Percentiles rank a stretch among this genome's conserved stretches.
These are phyloP conservation scores for Cotesia congregata DNA, from an alignment of 2,888 invertebrate genomes.

Conservation along the genomic window DNA sequence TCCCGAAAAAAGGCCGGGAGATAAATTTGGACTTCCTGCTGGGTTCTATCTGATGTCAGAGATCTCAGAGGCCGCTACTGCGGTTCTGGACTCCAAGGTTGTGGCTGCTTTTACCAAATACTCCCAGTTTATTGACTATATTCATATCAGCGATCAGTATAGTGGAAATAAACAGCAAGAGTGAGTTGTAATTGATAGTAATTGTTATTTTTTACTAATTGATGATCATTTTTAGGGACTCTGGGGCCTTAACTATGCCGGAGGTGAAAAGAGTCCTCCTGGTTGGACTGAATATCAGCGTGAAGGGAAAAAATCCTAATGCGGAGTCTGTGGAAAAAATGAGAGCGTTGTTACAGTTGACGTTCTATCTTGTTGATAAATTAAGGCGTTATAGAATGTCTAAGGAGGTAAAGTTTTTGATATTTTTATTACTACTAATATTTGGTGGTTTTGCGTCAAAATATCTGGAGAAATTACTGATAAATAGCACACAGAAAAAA, in stretches of 20 bases:
- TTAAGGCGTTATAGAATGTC: slow-evolving; percentile 87
- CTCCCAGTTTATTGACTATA: slow-evolving; percentile 89
- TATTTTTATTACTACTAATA: too few relatives aligned
- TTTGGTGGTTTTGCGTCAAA: too few relatives aligned
- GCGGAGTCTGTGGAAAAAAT: slow-evolving; percentile 81
- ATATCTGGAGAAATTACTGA: slow-evolving; percentile 3
- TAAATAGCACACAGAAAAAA: too few relatives aligned
- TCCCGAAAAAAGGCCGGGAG: slow-evolving; percentile 85
- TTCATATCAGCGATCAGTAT: slow-evolving; percentile 97
- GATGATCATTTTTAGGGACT: slow-evolving; percentile 71
- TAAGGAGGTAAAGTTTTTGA: slow-evolving; percentile 78
- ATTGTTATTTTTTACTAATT: slow-evolving; percentile 26
- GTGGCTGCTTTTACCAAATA: slow-evolving; percentile 84
- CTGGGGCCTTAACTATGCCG: slow-evolving; percentile 79
- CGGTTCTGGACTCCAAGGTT: slow-evolving; percentile 87
- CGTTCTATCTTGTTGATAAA: slow-evolving; percentile 95
- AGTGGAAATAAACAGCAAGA: slow-evolving; percentile 92
- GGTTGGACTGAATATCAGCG: slow-evolving; percentile 83
- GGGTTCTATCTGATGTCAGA: slow-evolving; percentile 88
- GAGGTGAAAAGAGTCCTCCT: slow-evolving; percentile 86
- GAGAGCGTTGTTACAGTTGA: slow-evolving; percentile 86
- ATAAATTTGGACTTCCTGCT: slow-evolving; percentile 83
- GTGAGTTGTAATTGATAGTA: slow-evolving; percentile 72
- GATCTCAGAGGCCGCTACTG: slow-evolving; percentile 88
- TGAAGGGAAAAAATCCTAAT: slow-evolving; percentile 77